Evolutionary conservation across 2,797 vertebrate genomes (phyloP), one percentile per base, ranked within the genome.

Genomic region (Sebastes vulpes): DNA sequence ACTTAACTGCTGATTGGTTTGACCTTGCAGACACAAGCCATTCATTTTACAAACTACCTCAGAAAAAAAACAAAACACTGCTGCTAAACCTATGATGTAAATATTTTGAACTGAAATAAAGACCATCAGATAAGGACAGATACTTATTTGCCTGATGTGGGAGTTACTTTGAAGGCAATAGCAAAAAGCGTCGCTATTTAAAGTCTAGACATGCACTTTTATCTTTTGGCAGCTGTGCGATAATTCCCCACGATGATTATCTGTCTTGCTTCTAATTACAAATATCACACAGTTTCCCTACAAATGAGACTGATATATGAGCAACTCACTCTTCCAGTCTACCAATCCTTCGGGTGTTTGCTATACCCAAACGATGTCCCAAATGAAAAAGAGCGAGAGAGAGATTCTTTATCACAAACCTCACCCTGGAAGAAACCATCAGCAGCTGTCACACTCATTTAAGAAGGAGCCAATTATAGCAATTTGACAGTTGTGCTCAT

Each of bases 1-100:
- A 86, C 77, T 82, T 77, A 81, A 56, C 54, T 4, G 25, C 77
- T 82, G 82, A 91, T 82, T 88, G 85, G 74, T 84, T 89, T 85
- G 84, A 90, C 88, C 82, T 82, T 77, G 56, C 38, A 1, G 1
- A 66, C 74, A 74, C 71, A 79, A 68, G 74, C 72, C 61, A 76
- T 66, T 80, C 50, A 9, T 74, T 76, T 65, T 31, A 52, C 70
- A 42, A 54, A n/a, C 71, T 11, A 20, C 46, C 10, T 29, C n/a
- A 0, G 3, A 38, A 63, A 84, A 66, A 4, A 74, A 1, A 48
- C 29, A 11, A 1, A 66, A 29, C 9, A 6, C 18, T 52, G 50
- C 42, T 54, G n/a, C 35, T 32, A 26, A 59, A 20, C 9, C 5
- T 18, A 4, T 78, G 7, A 72, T 72, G 21, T 25, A 72, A 82